A percentile compares a stretch with the other conserved stretches of the same genome.
These are phyloP conservation scores for Morus bassanus DNA, from an alignment of 2,797 vertebrate genomes.

Conservation along the genomic window DNA sequence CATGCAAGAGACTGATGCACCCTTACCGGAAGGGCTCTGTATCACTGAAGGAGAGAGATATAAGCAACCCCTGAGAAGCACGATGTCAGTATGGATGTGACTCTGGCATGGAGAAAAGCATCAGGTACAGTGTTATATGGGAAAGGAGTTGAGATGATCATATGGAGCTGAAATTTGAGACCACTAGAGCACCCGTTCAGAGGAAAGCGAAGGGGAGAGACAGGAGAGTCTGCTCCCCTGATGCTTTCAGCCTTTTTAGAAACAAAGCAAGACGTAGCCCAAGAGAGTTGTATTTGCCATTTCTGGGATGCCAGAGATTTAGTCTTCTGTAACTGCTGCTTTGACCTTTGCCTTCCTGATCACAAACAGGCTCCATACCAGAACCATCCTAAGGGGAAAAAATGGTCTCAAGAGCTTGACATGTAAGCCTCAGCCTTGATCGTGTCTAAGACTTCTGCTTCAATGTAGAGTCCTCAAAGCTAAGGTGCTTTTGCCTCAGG, in stretches of 20 bases:
- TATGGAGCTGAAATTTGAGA: not conserved
- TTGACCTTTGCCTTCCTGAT: not conserved
- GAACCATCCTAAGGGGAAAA: not conserved
- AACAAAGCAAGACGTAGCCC: not conserved
- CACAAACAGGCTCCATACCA: not conserved
- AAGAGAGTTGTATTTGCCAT: not conserved
- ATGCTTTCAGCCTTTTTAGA: not conserved
- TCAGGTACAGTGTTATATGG: not conserved
- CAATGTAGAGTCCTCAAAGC: not conserved
- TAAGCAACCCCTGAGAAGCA: not conserved
- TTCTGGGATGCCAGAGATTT: not conserved
- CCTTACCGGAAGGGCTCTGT: not conserved
- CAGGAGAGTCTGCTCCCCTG: not conserved
- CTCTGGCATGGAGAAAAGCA: not conserved
- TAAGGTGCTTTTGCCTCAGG: not conserved
- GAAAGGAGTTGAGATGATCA: not conserved
- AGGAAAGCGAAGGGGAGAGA: not conserved
- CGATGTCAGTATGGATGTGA: not conserved
- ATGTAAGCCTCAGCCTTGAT: not conserved
- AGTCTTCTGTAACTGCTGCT: not conserved
- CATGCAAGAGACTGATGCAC: not conserved
- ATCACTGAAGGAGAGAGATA: not conserved
- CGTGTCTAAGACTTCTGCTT: not conserved
- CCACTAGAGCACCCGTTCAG: not conserved
- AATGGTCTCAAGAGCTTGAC: not conserved